Evolutionary conservation across 2,797 vertebrate genomes (phyloP), one percentile per base, ranked within the genome.

Genomic region (Phoebastria nigripes): DNA sequence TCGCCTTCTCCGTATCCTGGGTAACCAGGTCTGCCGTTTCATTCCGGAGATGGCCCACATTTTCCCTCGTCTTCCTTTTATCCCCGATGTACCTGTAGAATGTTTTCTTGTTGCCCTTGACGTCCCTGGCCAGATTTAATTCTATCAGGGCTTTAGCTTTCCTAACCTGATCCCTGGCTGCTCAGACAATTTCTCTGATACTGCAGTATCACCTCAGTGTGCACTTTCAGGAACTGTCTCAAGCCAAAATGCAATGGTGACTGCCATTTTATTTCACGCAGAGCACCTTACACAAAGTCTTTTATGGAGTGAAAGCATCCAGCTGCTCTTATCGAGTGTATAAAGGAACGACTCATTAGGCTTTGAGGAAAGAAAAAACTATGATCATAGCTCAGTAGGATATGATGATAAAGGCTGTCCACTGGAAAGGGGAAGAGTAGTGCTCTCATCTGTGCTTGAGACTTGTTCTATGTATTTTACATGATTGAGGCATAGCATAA

Each of bases 371-470:
- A 81, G 41, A 25, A 54, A 66, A 66, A 67, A 8, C 54, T 91
- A 1, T 59, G 29, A 41, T 69, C 37, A 9, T 82, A 67, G 46
- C 54, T 89, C 37, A n/a, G 47, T 55, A 77, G 20, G 58, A 15
- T 39, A 19, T 21, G 33, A 31, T 12, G 35, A 49, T 59, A 81
- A 76, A 65, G 52, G 8, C 35, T 59, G 24, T n/a, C 52, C 15
- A 11, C 19, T 44, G 33, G 52, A 39, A 82, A 44, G 28, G 61
- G 39, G 16, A 82, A 58, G 39, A 37, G 26, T 26, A 63, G 20
- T 11, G n/a, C 56, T 69, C 22, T 37, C 0, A 0, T 25, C 14
- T 37, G 28, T 69, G 31, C 62, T 63, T 0, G 1, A 63, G 28
- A 42, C 22, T 54, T 78, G 19, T 14, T 51, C 9, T 56, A 13